A percentile compares a stretch with the other conserved stretches of the same genome.
Conservation (phyloP, 2,797 vertebrate genomes). For the Macrochelys suwanniensis region DNA sequence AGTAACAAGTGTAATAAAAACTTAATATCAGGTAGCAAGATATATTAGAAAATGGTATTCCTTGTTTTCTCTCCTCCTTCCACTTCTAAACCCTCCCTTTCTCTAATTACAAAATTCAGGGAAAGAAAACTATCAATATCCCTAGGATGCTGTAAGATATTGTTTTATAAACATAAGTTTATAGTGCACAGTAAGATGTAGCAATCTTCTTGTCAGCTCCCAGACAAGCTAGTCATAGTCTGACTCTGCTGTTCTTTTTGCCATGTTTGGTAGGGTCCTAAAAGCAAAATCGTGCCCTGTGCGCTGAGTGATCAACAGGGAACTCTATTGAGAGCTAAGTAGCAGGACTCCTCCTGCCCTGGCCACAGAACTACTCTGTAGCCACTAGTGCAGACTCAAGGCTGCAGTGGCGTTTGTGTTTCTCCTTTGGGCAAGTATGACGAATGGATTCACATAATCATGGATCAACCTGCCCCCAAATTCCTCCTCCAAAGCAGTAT, state of each 20-base stretch:
- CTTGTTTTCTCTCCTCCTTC: neutral
- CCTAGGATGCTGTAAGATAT: neutral
- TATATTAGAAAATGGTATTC: too few species aligned
- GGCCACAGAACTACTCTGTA: neutral
- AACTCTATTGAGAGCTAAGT: neutral
- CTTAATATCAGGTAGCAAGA: neutral
- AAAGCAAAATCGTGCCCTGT: neutral
- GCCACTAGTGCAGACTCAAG: neutral
- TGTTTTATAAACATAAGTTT: neutral
- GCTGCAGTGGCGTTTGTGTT: neutral
- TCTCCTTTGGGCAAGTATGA: neutral
- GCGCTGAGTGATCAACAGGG: neutral
- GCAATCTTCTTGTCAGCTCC: neutral
- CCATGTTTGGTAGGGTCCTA: neutral
- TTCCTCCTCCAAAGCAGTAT: neutral
- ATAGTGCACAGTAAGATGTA: neutral
- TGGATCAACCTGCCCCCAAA: neutral
- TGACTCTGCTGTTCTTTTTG: neutral
- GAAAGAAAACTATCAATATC: neutral
- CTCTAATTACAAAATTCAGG: neutral
- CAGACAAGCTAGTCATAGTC: neutral
- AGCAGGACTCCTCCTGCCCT: neutral
- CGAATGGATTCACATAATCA: neutral
- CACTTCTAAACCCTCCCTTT: neutral
- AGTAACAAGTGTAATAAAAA: too few species aligned